Evolutionary conservation across 2,888 invertebrate species (phyloP).

Genomic region (Drosophila macrospina): DNA sequence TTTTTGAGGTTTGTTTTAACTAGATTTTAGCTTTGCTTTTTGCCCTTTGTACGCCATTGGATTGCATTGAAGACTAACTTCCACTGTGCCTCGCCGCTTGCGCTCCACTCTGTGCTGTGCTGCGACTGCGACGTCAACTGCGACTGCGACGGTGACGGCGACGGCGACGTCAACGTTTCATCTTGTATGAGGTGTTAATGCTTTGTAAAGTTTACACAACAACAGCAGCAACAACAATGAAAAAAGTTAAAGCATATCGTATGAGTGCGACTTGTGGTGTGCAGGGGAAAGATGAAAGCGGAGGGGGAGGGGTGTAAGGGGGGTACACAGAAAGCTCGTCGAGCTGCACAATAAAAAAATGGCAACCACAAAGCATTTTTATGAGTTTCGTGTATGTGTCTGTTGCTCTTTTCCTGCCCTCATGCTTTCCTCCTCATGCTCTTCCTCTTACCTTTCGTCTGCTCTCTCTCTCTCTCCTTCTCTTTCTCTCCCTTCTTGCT

Average conservation of each 20-base stretch:
- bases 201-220: slow-evolving; percentile 64
- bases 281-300: not conserved
- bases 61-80: slow-evolving; percentile 8
- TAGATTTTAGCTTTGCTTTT: slow-evolving; percentile 52
- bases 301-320: not conserved
- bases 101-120: slow-evolving; percentile 47
- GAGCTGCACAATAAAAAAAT: slow-evolving; percentile 64
- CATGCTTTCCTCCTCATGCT: slow-evolving; percentile 5
- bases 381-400: slow-evolving; percentile 63
- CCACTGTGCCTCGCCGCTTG: not conserved
- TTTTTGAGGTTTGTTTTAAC: slow-evolving; percentile 51
- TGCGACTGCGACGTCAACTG: not conserved
- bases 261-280: slow-evolving; percentile 27
- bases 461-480: not conserved
- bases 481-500: not conserved
- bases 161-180: slow-evolving; percentile 25
- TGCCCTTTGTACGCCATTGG: slow-evolving; percentile 40
- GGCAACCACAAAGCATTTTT: slow-evolving; percentile 79
- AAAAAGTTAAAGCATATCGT: slow-evolving; percentile 41
- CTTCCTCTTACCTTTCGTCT: slow-evolving; percentile 13
- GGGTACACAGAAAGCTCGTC: slow-evolving; percentile 41
- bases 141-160: slow-evolving; percentile 8
- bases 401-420: slow-evolving; percentile 37
- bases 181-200: slow-evolving; percentile 68
- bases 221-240: slow-evolving; percentile 24